Base-by-base conservation (phyloP, 92 coral and sea anemone species). In the Palythoa caribaeorum region DNA sequence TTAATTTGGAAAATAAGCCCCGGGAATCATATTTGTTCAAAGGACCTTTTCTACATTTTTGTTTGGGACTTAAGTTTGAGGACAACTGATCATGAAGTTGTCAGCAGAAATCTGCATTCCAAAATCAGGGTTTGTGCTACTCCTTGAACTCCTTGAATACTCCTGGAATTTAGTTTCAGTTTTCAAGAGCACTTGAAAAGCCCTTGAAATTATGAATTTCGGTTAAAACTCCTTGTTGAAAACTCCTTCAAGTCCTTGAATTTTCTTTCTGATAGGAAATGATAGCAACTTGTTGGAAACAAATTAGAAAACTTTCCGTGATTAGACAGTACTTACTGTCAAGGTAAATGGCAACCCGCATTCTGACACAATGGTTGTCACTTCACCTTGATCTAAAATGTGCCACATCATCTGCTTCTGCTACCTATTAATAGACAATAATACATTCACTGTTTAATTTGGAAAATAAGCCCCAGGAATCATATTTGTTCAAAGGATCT, bases 361-460 rank as follows among this genome's bases (percentile, higher is more conserved):
- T 8, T 85, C 74, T n/a, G 80, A 35, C 35, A 85, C 48, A 59
- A 75, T 59, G 54, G 9, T n/a, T 35, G 70, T 59, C 20, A 12
- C 21, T 52, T 85, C 89, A 0, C 55, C 89, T 68, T 85, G 57
- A 68, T 85, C 83, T 52, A 85, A 85, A 79, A 14, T 40, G 35
- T 14, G 80, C 36, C 3, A 85, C 83, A 55, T 85, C 89, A 9
- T 3, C 72, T 37, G 60, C 83, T 53, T 85, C 50, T 53, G 89
- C 54, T 16, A 85, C 57, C 89, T 85, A 74, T 62, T 21, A 92
- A 72, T 38, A 47, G 75, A 63, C 88, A 62, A 17, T 69, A 69
- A 16, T 83, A 28, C 77, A 11, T 14, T 66, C 15, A 12, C 36
- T 83, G 35, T 76, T 2, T 51, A 51, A 55, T 2, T 10, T 11